These are phyloP conservation scores for Torymus auratus DNA, from an alignment of 2,888 invertebrate species.

Conservation along the genomic window DNA sequence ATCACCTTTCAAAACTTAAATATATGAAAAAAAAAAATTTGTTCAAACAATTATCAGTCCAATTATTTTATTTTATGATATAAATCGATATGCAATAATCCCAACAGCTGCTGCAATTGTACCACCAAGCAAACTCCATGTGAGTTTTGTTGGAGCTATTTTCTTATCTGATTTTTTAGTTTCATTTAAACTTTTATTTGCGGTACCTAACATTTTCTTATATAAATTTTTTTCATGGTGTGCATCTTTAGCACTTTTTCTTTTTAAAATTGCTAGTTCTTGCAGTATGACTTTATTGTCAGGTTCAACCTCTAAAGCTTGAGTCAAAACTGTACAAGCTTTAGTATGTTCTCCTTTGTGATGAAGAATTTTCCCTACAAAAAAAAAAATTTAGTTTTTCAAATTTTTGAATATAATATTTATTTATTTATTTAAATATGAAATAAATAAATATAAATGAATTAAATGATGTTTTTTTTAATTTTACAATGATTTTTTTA, in stretches of 20 bases:
- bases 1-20: conserved; percentile 4
- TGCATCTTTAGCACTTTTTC: conserved; percentile 80
- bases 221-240: conserved; percentile 83
- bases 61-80: conserved; percentile 61
- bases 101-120: conserved; percentile 84
- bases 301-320: conserved; percentile 82
- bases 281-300: conserved; percentile 80
- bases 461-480: neutral
- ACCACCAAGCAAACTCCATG: conserved; percentile 85
- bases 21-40: conserved; percentile 44
- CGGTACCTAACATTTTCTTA: conserved; percentile 81
- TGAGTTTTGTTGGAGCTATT: conserved; percentile 76
- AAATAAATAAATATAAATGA: too few species aligned
- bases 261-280: conserved; percentile 79
- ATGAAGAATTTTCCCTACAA: conserved; percentile 80
- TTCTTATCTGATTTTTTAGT: conserved; percentile 58
- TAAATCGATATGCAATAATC: conserved; percentile 86
- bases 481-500: conserved; percentile 69
- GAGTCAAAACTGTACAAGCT: conserved; percentile 83
- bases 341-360: conserved; percentile 84
- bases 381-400: conserved; percentile 11
- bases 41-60: conserved; percentile 35
- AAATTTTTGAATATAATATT: neutral
- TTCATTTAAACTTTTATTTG: conserved; percentile 53
- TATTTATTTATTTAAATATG: too few species aligned